phyloP scores from a whole-genome alignment of 2,113 vertebrate species.

The Halcyon malimbica region DNA sequence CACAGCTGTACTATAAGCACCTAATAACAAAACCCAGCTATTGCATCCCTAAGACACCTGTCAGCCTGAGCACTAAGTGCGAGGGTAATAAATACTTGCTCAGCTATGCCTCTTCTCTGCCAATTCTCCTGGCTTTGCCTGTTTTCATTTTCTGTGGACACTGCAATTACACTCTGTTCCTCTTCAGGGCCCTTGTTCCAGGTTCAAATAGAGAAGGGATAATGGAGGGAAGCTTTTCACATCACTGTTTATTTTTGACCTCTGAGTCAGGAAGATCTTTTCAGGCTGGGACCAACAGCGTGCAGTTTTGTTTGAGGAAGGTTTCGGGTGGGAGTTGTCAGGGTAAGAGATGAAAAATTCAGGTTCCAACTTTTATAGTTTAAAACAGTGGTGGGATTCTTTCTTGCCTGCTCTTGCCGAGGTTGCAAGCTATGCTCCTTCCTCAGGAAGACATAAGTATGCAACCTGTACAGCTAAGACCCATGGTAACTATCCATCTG shows the following conservation, averaged over 20 bases:
- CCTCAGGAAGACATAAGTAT: background rate
- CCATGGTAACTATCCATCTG: slow-evolving; percentile 53
- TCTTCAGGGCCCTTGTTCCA: slow-evolving; percentile 59
- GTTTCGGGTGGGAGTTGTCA: fast-evolving
- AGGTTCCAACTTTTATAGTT: background rate
- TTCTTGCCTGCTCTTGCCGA: background rate
- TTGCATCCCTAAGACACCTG: slow-evolving; percentile 8
- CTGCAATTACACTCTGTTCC: slow-evolving; percentile 63
- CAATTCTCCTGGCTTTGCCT: slow-evolving; percentile 31
- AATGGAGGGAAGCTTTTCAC: slow-evolving; percentile 53
- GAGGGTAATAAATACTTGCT: slow-evolving; percentile 38
- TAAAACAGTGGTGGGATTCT: background rate
- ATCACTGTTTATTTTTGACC: slow-evolving; percentile 50
- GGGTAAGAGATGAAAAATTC: background rate
- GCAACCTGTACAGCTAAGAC: background rate
- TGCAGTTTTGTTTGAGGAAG: background rate
- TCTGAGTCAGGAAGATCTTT: slow-evolving; percentile 58
- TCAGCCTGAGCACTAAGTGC: slow-evolving; percentile 19
- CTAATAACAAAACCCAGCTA: slow-evolving; percentile 1
- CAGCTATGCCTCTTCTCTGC: slow-evolving; percentile 20
- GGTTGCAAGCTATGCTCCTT: background rate
- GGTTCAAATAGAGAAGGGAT: slow-evolving; percentile 45
- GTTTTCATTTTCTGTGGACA: slow-evolving; percentile 64
- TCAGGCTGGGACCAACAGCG: background rate
- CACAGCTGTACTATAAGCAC: background rate